These are phyloP conservation scores for Mormoops blainvillei DNA, from an alignment of 2,113 vertebrate genomes.

Conservation along the genomic window DNA sequence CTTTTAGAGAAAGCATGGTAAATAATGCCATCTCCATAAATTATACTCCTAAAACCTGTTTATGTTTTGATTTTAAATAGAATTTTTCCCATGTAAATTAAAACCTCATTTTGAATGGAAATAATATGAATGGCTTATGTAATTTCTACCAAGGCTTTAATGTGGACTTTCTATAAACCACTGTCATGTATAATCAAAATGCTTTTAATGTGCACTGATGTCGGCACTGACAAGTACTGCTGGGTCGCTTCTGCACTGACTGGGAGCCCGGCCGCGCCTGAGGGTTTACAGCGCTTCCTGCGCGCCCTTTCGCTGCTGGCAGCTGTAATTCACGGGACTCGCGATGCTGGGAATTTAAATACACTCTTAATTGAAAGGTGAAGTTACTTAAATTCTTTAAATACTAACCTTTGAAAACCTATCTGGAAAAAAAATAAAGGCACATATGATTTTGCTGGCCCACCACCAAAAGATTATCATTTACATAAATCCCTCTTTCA, in stretches of 20 bases:
- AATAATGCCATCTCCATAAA: constrained; percentile 1
- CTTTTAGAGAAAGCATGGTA: constrained; percentile 8
- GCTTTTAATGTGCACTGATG: not conserved
- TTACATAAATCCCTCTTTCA: constrained; percentile 81
- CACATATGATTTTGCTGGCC: constrained; percentile 72
- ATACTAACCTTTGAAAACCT: constrained; percentile 72
- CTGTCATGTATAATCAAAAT: constrained; percentile 31
- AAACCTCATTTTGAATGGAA: constrained; percentile 41
- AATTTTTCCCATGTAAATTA: constrained; percentile 2
- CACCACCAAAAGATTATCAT: constrained; percentile 78
- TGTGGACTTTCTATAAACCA: not conserved
- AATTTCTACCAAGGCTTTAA: constrained; percentile 36
- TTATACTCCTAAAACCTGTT: constrained; percentile 5
- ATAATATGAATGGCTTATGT: constrained; percentile 18
- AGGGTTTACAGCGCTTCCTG: constrained; percentile 42
- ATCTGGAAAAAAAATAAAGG: constrained; percentile 72
- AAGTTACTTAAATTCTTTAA: constrained; percentile 74
- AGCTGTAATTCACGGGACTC: constrained; percentile 56
- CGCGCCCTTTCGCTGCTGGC: constrained; percentile 54
- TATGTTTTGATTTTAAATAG: constrained; percentile 52
- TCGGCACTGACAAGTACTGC: not conserved
- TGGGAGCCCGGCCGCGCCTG: constrained; percentile 26
- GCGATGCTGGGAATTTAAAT: constrained; percentile 66
- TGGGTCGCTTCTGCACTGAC: not conserved
- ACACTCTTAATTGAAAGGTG: constrained; percentile 63